phyloP scores from a whole-genome alignment of 2,888 invertebrate species.

The Standfussiana lucernea region DNA sequence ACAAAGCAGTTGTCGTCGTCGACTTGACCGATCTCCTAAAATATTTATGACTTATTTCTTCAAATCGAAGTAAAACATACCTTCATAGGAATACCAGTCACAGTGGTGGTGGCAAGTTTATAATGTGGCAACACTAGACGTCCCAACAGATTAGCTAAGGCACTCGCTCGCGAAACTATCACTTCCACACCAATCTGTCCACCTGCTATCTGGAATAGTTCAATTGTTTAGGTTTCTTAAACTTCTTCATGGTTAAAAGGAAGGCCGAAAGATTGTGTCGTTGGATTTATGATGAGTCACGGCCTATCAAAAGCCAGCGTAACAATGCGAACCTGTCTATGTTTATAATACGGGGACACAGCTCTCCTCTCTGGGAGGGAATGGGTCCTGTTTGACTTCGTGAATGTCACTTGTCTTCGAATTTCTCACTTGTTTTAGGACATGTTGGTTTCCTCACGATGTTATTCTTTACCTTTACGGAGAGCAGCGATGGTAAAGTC shows the following conservation, averaged over 20 bases:
- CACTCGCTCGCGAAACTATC: conserved; percentile 94
- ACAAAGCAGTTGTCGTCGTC: too few relatives aligned
- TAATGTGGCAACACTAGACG: conserved; percentile 96
- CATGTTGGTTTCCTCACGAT: too few relatives aligned
- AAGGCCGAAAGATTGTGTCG: background rate
- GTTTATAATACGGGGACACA: too few relatives aligned
- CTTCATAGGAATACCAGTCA: conserved; percentile 99
- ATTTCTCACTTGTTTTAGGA: too few relatives aligned
- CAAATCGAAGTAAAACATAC: conserved; percentile 68
- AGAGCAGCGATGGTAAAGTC: too few relatives aligned
- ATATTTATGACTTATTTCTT: background rate
- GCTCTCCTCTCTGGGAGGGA: too few relatives aligned
- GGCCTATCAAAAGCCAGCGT: background rate
- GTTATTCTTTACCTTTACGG: too few relatives aligned
- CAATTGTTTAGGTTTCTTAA: background rate
- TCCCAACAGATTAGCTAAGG: conserved; percentile 93
- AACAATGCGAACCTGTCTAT: too few relatives aligned
- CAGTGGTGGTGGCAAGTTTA: conserved; percentile 98
- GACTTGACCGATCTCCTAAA: too few relatives aligned
- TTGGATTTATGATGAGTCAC: background rate
- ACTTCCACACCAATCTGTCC: conserved; percentile 95
- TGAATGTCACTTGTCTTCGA: too few relatives aligned
- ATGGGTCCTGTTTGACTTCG: too few relatives aligned
- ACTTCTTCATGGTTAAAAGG: background rate
- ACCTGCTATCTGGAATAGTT: conserved; percentile 91